Evolutionary conservation across 2,113 vertebrate species (phyloP).

Genomic region (Vicugna pacos): DNA sequence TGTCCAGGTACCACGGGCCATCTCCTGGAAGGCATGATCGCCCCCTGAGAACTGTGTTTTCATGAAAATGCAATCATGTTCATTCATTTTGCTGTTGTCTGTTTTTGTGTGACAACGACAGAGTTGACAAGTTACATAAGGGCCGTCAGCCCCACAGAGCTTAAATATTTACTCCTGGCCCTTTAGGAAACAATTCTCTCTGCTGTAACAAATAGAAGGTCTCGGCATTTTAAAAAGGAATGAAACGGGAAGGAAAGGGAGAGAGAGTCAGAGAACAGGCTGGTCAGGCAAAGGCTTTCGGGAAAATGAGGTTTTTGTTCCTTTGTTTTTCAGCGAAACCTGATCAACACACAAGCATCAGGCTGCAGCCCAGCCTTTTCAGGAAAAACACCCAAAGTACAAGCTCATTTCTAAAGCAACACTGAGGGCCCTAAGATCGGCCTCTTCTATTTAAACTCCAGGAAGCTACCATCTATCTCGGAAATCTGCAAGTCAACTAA

Average conservation of each 20-base stretch:
- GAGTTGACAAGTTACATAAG: not conserved
- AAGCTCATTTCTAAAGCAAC: not conserved
- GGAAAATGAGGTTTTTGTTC: not conserved
- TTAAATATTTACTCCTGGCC: not conserved
- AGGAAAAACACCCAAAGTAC: not conserved
- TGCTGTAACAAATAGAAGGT: not conserved
- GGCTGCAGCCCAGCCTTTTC: not conserved
- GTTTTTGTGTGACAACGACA: not conserved
- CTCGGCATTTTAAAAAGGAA: not conserved
- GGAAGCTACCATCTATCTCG: not conserved
- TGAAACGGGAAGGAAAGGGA: not conserved
- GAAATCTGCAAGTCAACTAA: not conserved
- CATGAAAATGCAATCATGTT: not conserved
- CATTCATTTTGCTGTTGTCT: rapidly evolving
- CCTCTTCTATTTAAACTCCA: not conserved
- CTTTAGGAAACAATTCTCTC: not conserved
- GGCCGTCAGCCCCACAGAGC: too few relatives aligned
- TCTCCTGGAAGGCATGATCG: not conserved
- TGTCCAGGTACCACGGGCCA: not conserved
- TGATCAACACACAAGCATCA: not conserved
- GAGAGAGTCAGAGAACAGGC: not conserved
- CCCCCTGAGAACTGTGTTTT: not conserved
- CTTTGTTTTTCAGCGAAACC: not conserved
- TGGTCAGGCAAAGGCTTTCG: not conserved
- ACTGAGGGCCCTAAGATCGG: not conserved